These are phyloP conservation scores for Casuarius casuarius DNA, from an alignment of 2,113 vertebrate species.

Conservation along the genomic window DNA sequence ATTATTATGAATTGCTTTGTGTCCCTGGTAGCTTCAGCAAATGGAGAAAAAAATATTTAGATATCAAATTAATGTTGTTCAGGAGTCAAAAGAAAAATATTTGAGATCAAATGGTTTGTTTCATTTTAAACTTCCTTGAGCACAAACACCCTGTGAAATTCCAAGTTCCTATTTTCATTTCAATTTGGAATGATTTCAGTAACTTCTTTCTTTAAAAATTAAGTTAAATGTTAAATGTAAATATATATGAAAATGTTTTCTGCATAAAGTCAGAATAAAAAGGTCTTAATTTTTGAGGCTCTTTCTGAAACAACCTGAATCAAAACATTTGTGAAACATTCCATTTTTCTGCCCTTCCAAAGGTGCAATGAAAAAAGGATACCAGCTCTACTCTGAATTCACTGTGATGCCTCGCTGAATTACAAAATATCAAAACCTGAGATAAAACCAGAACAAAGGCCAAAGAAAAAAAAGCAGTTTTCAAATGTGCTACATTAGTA, in stretches of 20 bases:
- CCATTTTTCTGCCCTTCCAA: not conserved
- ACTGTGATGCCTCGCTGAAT: not conserved
- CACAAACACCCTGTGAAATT: no score
- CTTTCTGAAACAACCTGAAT: not conserved
- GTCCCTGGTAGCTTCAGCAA: no score
- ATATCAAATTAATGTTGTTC: not conserved
- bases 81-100: no score
- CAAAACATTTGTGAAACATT: rapidly evolving
- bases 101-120: no score
- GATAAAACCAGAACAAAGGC: not conserved
- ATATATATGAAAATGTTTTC: no score
- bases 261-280: no score
- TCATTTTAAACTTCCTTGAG: no score
- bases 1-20: not conserved
- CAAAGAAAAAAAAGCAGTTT: not conserved
- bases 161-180: no score
- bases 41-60: not conserved
- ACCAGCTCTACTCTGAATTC: not conserved
- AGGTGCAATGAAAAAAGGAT: not conserved
- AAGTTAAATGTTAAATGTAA: no score
- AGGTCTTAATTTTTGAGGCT: not conserved
- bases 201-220: no score
- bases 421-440: not conserved
- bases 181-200: no score
- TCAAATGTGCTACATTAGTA: not conserved